phyloP scores from a whole-genome alignment of 37 sponge, comb jelly and placozoan genomes.

The Amphimedon queenslandica region DNA sequence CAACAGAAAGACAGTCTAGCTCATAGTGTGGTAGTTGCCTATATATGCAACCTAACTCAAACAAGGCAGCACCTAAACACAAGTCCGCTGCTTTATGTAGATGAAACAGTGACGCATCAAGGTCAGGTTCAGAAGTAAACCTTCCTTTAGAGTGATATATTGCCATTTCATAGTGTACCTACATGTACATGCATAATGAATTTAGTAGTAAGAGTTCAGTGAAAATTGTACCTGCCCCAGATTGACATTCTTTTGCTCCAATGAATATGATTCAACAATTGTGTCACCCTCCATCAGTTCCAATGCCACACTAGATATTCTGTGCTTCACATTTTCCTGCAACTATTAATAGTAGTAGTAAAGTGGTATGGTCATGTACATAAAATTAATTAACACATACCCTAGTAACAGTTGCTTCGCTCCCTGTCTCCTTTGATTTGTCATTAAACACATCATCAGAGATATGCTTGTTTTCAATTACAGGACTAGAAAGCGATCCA shows the following conservation, averaged over 20 bases:
- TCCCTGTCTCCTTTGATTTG: too few relatives aligned
- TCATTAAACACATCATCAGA: constrained; percentile 12
- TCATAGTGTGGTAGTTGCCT: constrained; percentile 65
- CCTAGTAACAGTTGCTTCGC: too few relatives aligned
- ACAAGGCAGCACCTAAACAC: constrained; percentile 26
- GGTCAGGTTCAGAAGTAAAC: constrained; percentile 64
- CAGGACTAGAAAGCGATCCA: neutral
- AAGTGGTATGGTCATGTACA: too few relatives aligned
- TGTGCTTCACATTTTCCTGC: too few relatives aligned
- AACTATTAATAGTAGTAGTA: too few relatives aligned
- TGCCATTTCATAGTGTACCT: constrained; percentile 85
- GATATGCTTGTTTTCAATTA: neutral
- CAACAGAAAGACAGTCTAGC: constrained; percentile 34
- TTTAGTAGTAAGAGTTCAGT: too few relatives aligned
- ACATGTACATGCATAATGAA: neutral
- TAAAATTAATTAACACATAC: too few relatives aligned
- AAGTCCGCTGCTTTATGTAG: constrained; percentile 61
- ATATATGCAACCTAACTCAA: constrained; percentile 46
- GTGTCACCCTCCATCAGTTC: too few relatives aligned
- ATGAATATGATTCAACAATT: too few relatives aligned
- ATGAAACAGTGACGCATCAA: constrained; percentile 51
- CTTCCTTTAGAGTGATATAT: constrained; percentile 73
- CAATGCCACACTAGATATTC: too few relatives aligned
- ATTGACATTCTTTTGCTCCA: too few relatives aligned
- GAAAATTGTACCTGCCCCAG: too few relatives aligned